Conservation (phyloP, 2,888 invertebrate genomes). For the Xanthorhoe designata region DNA sequence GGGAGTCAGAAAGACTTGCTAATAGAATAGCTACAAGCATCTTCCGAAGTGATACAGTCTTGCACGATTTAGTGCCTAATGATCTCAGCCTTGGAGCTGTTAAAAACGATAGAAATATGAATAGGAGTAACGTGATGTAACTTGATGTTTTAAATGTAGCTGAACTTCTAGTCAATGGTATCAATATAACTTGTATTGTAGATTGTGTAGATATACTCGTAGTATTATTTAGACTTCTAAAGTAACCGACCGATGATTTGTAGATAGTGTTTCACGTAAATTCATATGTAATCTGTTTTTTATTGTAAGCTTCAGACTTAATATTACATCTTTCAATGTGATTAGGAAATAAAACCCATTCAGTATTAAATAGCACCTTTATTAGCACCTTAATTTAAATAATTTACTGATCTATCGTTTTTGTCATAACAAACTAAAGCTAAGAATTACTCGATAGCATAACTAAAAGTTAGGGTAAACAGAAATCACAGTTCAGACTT, state of each 20-base stretch:
- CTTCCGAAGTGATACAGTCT: conserved; percentile 74
- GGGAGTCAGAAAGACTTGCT: conserved; percentile 75
- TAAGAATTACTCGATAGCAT: conserved; percentile 7
- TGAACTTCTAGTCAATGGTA: conserved; percentile 43
- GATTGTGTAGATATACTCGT: conserved; percentile 37
- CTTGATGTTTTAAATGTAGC: conserved; percentile 24
- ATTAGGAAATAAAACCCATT: conserved; percentile 35
- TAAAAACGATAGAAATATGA: conserved; percentile 65
- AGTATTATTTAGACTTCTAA: conserved; percentile 11
- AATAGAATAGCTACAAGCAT: conserved; percentile 78
- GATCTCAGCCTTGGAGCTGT: conserved; percentile 74
- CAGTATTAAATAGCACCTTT: conserved; percentile 51
- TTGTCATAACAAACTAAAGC: background rate
- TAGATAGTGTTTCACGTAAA: conserved; percentile 36
- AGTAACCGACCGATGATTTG: conserved; percentile 20
- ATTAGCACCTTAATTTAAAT: conserved; percentile 38
- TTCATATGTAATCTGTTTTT: conserved; percentile 10
- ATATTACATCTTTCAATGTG: conserved; percentile 8
- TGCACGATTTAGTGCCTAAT: conserved; percentile 80
- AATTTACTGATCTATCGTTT: background rate
- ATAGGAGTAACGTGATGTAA: conserved; percentile 68
- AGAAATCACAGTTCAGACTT: conserved; percentile 40
- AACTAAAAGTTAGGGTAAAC: conserved; percentile 28
- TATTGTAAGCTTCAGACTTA: conserved; percentile 21
- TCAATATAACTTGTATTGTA: conserved; percentile 41